Percentiles rank a stretch among this genome's conserved stretches.
Evolutionary conservation across 2,888 invertebrate genomes (phyloP).

Genomic region (Therioaphis trifolii): DNA sequence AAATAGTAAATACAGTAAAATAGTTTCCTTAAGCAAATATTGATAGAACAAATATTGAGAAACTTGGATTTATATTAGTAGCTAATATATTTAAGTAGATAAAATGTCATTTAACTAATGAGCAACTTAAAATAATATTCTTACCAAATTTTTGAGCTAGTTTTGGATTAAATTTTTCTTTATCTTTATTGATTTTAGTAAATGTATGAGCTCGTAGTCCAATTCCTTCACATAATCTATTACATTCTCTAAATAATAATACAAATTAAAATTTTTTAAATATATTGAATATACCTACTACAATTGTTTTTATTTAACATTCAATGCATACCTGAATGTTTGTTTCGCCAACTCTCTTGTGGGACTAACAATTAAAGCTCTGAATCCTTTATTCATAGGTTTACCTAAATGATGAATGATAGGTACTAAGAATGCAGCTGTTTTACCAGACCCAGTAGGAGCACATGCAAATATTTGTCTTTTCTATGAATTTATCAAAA

Average conservation of each 20-base stretch:
- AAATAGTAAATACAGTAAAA: too few species aligned
- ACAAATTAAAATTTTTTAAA: constrained; percentile 15
- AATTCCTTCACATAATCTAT: constrained; percentile 79
- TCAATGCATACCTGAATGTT: constrained; percentile 70
- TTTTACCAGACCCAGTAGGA: constrained; percentile 98
- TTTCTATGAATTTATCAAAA: constrained; percentile 67
- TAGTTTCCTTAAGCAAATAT: too few species aligned
- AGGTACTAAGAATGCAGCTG: constrained; percentile 92
- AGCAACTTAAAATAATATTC: constrained; percentile 64
- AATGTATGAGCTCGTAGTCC: constrained; percentile 82
- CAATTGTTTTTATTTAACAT: constrained; percentile 3
- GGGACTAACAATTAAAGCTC: constrained; percentile 90
- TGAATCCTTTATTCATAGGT: constrained; percentile 80
- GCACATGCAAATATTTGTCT: constrained; percentile 92
- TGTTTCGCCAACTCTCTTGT: constrained; percentile 94
- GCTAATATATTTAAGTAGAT: too few species aligned
- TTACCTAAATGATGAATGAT: constrained; percentile 81
- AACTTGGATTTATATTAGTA: too few species aligned
- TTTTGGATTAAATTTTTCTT: constrained; percentile 79
- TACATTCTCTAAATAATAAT: constrained; percentile 69
- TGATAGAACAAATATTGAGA: too few species aligned
- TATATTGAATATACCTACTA: too few species aligned
- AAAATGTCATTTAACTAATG: neutral
- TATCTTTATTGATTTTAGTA: constrained; percentile 78
- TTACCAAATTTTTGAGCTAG: constrained; percentile 82